Base-by-base conservation (phyloP, 2,113 vertebrate species). In the Dipodomys ordii region DNA sequence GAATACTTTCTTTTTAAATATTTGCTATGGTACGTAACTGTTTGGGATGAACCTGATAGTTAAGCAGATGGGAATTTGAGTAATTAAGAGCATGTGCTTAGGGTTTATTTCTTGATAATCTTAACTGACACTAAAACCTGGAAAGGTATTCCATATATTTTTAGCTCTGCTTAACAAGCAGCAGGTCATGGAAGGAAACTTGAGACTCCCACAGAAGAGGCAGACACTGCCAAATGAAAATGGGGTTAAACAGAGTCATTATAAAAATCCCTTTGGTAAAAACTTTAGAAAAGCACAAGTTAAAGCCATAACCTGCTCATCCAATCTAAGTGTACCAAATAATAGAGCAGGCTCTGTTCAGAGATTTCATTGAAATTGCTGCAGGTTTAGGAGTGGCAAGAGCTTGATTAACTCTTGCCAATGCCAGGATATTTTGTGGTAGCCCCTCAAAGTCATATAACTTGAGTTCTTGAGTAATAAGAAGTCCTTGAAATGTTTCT, bases 201-300 rank as follows among this genome's bases (percentile, higher is more conserved):
- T 71, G 32, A 91, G 39, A 72, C 83, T 93, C 90, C 94, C 78
- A 81, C 49, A 92, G 74, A 96, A 97, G 60, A 96, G 74, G 7
- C 2, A 92, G 92, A 97, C 94, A 91, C 25, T 95, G 96, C 98
- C 53, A 97, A 97, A 97, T 96, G 0, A 97, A 96, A 97, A 85
- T 13, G 84, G 81, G 95, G 22, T 78, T 94, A 93, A 96, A 93
- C 3, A 32, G 87, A 93, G 94, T 95, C 93, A 88, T 97, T 96
- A 97, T 32, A 91, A 92, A 97, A 97, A 90, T 96, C 86, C 81
- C 62, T 92, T 25, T 79, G 91, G 87, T 90, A 92, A 97, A 57
- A 83, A 89, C 30, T 95, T 94, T 39, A 82, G 82, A 80, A 95
- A 89, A 92, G 87, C 85, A 69, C 90, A 93, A 90, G 64, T 88